Evolutionary conservation across 2,888 invertebrate species (phyloP).

Genomic region (Gastracanthus pulcherrimus): DNA sequence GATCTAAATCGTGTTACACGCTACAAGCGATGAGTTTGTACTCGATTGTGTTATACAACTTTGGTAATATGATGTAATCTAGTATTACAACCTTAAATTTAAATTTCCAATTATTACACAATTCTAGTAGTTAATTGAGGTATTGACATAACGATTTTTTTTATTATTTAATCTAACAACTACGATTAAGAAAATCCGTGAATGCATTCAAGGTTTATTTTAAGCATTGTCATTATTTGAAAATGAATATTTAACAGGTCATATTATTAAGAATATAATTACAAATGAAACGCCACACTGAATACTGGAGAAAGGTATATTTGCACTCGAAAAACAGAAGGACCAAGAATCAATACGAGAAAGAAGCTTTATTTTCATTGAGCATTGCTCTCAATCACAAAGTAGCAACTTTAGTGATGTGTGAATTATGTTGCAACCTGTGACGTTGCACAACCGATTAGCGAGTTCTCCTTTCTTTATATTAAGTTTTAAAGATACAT

Average conservation of each 20-base stretch:
- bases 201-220: neutral
- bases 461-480: slow-evolving; percentile 45
- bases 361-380: slow-evolving; percentile 6
- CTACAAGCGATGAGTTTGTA: slow-evolving; percentile 23
- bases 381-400: slow-evolving; percentile 21
- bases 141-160: slow-evolving; percentile 38
- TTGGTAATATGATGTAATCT: slow-evolving; percentile 20
- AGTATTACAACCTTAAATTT: slow-evolving; percentile 6
- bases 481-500: neutral
- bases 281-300: neutral
- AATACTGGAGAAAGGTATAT: neutral
- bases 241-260: neutral
- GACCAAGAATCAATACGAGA: neutral
- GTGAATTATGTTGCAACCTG: slow-evolving; percentile 60
- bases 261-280: neutral
- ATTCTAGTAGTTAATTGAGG: neutral
- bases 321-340: neutral
- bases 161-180: slow-evolving; percentile 28
- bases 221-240: neutral
- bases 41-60: slow-evolving; percentile 28
- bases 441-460: slow-evolving; percentile 67
- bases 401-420: slow-evolving; percentile 62
- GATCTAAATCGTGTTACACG: neutral
- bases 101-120: slow-evolving; percentile 43
- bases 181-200: neutral